Evolutionary conservation across 1,140 invertebrate genomes (phyloP).

Genomic region (Drosophila trapezifrons): DNA sequence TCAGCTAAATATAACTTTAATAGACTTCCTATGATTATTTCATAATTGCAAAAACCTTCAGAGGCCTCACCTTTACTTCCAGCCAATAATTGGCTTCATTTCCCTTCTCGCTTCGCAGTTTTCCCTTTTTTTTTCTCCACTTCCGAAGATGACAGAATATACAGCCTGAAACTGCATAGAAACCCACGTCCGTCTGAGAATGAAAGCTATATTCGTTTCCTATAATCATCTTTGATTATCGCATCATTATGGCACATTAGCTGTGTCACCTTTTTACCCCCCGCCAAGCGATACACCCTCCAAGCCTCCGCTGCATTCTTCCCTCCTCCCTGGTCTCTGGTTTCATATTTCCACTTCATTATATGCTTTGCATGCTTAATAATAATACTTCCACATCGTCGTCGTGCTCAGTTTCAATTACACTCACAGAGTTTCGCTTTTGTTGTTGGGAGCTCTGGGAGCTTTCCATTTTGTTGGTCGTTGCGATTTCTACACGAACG

Average conservation of each 20-base stretch:
- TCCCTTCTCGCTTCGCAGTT: neutral
- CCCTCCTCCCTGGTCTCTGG: constrained; percentile 52
- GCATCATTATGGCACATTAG: constrained; percentile 58
- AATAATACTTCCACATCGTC: constrained; percentile 81
- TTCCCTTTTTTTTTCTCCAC: neutral
- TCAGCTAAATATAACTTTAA: neutral
- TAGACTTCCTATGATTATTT: neutral
- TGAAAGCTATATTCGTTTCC: constrained; percentile 43
- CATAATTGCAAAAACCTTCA: neutral
- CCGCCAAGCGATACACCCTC: constrained; percentile 11
- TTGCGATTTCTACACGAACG: constrained; percentile 73
- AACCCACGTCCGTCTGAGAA: constrained; percentile 16
- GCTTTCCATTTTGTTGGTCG: constrained; percentile 77
- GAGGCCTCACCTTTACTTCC: neutral
- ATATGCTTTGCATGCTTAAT: constrained; percentile 83
- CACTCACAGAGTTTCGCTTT: constrained; percentile 75
- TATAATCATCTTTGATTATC: constrained; percentile 60
- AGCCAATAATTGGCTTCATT: neutral
- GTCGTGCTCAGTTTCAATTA: constrained; percentile 81
- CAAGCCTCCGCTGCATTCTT: constrained; percentile 31
- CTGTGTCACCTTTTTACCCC: constrained; percentile 52
- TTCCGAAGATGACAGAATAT: constrained; percentile 5
- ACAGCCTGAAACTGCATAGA: neutral
- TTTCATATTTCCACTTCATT: constrained; percentile 81
- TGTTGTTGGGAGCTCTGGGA: constrained; percentile 49